phyloP scores from a whole-genome alignment of 2,113 vertebrate species.

The Isichthys henryi region DNA sequence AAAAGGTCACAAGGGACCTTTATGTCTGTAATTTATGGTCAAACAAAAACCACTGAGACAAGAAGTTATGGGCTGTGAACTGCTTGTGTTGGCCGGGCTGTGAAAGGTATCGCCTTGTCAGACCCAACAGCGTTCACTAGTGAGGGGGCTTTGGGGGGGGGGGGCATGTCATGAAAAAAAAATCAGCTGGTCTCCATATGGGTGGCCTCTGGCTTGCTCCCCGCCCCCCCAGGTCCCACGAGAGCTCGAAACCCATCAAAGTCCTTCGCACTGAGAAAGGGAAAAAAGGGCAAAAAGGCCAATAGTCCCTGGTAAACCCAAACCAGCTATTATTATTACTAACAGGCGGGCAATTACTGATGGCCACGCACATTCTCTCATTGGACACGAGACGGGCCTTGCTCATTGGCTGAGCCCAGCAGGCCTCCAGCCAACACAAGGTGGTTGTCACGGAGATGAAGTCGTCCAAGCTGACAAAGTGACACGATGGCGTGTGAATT shows the following conservation, averaged over 20 bases:
- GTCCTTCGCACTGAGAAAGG: slow-evolving; percentile 38
- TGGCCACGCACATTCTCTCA: slow-evolving; percentile 45
- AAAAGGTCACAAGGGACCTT: slow-evolving; percentile 51
- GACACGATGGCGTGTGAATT: not conserved
- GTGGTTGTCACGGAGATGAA: not conserved
- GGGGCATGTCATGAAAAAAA: slow-evolving; percentile 42
- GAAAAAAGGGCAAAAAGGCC: slow-evolving; percentile 25
- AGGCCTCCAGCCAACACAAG: not conserved
- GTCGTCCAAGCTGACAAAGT: not conserved
- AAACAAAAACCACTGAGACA: slow-evolving; percentile 62
- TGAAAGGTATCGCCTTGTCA: slow-evolving; percentile 64
- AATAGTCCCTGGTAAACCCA: slow-evolving; percentile 38
- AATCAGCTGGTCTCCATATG: slow-evolving; percentile 74
- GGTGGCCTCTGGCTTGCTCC: slow-evolving; percentile 46
- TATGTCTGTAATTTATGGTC: slow-evolving; percentile 64
- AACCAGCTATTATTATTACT: slow-evolving; percentile 40
- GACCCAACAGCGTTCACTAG: slow-evolving; percentile 34
- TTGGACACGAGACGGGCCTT: slow-evolving; percentile 6
- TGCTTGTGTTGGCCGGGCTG: slow-evolving; percentile 66
- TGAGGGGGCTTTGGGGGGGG: slow-evolving; percentile 31
- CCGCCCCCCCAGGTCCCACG: slow-evolving; percentile 33
- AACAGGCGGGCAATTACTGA: slow-evolving; percentile 42
- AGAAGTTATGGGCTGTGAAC: slow-evolving; percentile 70
- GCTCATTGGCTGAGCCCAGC: not conserved
- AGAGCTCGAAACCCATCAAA: slow-evolving; percentile 47